Evolutionary conservation across 2,113 vertebrate genomes (phyloP).

Genomic region (Azemiops feae): DNA sequence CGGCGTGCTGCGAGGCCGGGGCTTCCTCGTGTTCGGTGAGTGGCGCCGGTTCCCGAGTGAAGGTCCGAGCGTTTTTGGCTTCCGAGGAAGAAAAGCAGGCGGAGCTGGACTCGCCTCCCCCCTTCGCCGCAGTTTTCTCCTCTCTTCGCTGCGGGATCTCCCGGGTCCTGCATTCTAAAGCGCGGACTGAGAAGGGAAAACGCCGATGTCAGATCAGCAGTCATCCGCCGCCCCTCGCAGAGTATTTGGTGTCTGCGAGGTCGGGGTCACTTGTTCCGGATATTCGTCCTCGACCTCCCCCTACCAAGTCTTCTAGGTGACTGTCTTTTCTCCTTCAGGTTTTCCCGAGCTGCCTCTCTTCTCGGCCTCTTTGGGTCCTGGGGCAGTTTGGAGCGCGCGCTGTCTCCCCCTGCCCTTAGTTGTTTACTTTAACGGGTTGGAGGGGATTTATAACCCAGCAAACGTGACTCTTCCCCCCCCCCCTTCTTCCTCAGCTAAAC

Average conservation of each 20-base stretch:
- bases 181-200: background rate
- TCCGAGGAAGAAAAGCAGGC: background rate
- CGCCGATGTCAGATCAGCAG: background rate
- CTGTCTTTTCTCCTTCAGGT: background rate
- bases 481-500: background rate
- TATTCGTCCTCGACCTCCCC: background rate
- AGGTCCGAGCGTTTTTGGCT: background rate
- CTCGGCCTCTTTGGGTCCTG: background rate
- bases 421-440: background rate
- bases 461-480: background rate
- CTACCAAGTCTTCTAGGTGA: background rate
- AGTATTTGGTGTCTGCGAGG: background rate
- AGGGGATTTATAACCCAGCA: background rate
- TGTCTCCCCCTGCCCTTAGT: background rate
- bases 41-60: constrained; percentile 3
- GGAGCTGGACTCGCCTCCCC: background rate
- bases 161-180: background rate
- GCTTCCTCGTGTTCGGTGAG: constrained; percentile 37
- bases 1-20: background rate
- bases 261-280: background rate
- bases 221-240: background rate
- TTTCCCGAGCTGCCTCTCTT: background rate
- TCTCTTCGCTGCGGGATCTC: background rate
- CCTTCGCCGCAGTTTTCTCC: background rate
- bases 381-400: background rate